A percentile compares a stretch with the other conserved stretches of the same genome.
phyloP scores from a whole-genome alignment of 2,888 invertebrate species.

The Theretra japonica region DNA sequence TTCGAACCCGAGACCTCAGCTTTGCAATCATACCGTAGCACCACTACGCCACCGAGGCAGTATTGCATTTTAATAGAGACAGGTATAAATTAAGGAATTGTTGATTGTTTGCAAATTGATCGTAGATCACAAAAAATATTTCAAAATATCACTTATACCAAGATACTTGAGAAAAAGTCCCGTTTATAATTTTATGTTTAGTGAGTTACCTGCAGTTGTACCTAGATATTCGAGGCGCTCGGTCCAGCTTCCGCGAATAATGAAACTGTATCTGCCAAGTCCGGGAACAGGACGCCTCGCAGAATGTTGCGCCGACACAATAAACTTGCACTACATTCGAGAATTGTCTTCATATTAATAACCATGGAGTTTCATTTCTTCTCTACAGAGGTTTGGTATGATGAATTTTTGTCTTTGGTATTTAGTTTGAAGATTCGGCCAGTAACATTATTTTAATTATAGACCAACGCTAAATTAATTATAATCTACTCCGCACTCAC shows the following conservation, averaged over 20 bases:
- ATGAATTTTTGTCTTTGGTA: background rate
- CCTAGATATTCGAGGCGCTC: background rate
- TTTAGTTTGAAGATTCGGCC: no score
- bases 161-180: background rate
- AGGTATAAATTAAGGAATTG: background rate
- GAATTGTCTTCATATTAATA: constrained; percentile 9
- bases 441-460: no score
- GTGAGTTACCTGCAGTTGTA: background rate
- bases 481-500: no score
- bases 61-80: no score
- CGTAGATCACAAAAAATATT: no score
- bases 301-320: background rate
- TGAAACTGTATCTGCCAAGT: constrained; percentile 10
- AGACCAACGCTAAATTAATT: no score
- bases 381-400: background rate
- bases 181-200: background rate
- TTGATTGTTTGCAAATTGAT: background rate
- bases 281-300: background rate
- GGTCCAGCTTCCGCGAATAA: background rate
- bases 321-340: background rate
- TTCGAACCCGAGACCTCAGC: no score
- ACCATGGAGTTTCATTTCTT: background rate
- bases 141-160: background rate
- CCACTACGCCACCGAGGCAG: no score
- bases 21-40: no score